phyloP scores from a whole-genome alignment of 2,113 vertebrate species.

The Hassar affinis region DNA sequence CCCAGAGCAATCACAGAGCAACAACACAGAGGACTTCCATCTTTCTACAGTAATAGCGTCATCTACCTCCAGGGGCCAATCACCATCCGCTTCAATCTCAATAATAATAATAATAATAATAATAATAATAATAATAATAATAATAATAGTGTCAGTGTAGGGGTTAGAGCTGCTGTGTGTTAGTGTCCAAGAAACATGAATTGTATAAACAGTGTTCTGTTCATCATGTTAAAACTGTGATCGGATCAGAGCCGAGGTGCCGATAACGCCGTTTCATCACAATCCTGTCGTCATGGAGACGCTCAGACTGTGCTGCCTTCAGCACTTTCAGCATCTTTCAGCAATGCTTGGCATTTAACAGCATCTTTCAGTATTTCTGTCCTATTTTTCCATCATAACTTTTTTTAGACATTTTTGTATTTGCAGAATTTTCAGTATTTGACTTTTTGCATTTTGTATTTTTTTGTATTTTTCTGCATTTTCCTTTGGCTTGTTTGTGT shows the following conservation, averaged over 20 bases:
- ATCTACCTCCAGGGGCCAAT: constrained; percentile 97
- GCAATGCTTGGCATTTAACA: no score
- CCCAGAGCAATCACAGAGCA: constrained; percentile 80
- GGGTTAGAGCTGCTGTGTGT: constrained; percentile 70
- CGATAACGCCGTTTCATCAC: background rate
- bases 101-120: constrained; percentile 40
- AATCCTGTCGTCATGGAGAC: background rate
- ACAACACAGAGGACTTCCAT: constrained; percentile 88
- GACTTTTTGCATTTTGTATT: no score
- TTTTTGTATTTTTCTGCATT: no score
- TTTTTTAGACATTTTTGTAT: no score
- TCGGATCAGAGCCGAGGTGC: constrained; percentile 62
- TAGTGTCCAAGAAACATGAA: constrained; percentile 71
- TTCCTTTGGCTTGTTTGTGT: no score
- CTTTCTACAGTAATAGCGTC: constrained; percentile 83
- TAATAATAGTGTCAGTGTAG: constrained; percentile 57
- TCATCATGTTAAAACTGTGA: constrained; percentile 67
- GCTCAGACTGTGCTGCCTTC: background rate
- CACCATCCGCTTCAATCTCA: constrained; percentile 71
- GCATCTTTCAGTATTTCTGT: no score
- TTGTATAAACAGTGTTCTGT: constrained; percentile 64
- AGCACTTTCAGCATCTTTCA: background rate
- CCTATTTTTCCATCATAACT: no score
- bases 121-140: constrained; percentile 6
- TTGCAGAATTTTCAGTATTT: no score